Evolutionary conservation across 2,888 invertebrate genomes (phyloP), one percentile per base, ranked within the genome.

Genomic region (Cerastis leucographa): DNA sequence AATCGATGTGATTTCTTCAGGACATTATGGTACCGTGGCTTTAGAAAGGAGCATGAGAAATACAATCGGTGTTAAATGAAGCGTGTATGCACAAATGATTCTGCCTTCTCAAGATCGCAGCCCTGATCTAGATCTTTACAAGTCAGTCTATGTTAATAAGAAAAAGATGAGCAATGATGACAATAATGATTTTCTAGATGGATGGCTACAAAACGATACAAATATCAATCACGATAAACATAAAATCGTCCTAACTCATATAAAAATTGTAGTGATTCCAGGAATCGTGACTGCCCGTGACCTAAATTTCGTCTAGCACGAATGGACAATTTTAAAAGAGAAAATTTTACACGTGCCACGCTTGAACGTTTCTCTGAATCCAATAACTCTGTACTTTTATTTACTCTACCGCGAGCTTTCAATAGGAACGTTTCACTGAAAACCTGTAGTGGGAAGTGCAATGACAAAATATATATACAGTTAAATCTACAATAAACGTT

Each of bases 121-220:
- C 83, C 83, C 44, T 83, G 83, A 83, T 86, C 83, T 83, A 83
- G 86, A 83, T 83, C 78, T 83, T 69, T 56, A 66, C 78, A 86
- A 77, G 19, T 61, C 78, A 61, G 51, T 72, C 66, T 64, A 83
- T 70, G 62, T 35, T 86, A 77, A 61, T 70, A 78, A 67, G 78
- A 86, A 83, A 86, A 70, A 83, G 83, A 83, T 83, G 71, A 77
- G n/a, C 44, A 70, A 67, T 59, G 70, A 74, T 29, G 40, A 59
- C 42, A 71, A 66, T 62, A 70, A 40, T 67, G 40, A 44, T 70
- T 64, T 81, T 85, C 42, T 49, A 61, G 12, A 46, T 29, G 22
- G 1, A 25, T 17, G 4, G 22, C 4, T 42, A 2, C n/a, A 46
- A 49, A 83, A 49, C 8, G 7, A 25, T 17, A 62, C 35, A n/a